Base-by-base conservation (phyloP, 2,888 invertebrate species). In the Conchocele bisecta region DNA sequence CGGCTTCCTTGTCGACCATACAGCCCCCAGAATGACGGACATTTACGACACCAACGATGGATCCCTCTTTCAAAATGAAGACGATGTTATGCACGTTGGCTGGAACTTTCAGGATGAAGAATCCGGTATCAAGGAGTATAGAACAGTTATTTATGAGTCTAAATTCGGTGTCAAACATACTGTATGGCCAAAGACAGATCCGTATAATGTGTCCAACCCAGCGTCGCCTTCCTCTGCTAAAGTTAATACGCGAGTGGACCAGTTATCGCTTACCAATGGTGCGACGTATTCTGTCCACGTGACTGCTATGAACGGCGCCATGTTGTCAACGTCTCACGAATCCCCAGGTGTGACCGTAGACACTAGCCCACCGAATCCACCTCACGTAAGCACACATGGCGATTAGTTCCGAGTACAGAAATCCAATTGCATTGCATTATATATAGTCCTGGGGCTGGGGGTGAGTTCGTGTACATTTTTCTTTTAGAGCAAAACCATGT, bases 301-400 rank as follows among this genome's bases (percentile, higher is more conserved):
- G 15, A 82, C 81, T 3, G 83, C 84, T 3, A 31, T 83, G 4
- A 83, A 84, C 51, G 60, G 78, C 7, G 84, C 83, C 7, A 39
- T 64, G 13, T 61, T 84, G 50, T 65, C 83, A 13, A 75, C 81
- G 2, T 64, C 77, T 1, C 79, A 81, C 7, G 80, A 85, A 51
- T 81, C 84, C 0, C 29, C 54, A 3, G 84, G 83, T 1, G 78
- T 86, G 5, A 77, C 66, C 1, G 64, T 86, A 20, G 86, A 86
- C 58, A 75, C 69, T n/a, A 77, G 83, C 4, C 72, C 83, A 7
- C 86, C 86, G 3, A 53, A 29, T 6, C 20, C 65, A 2, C 74
- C 75, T 22, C 70, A 79, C 70, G 83, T 83, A 70, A 65, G n/a
- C n/a, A n/a, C n/a, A n/a, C n/a, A n/a, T n/a, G n/a, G n/a, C n/a